Evolutionary conservation across 1,140 invertebrate genomes (phyloP), one percentile per base, ranked within the genome.

Genomic region (Procambarus virginalis): DNA sequence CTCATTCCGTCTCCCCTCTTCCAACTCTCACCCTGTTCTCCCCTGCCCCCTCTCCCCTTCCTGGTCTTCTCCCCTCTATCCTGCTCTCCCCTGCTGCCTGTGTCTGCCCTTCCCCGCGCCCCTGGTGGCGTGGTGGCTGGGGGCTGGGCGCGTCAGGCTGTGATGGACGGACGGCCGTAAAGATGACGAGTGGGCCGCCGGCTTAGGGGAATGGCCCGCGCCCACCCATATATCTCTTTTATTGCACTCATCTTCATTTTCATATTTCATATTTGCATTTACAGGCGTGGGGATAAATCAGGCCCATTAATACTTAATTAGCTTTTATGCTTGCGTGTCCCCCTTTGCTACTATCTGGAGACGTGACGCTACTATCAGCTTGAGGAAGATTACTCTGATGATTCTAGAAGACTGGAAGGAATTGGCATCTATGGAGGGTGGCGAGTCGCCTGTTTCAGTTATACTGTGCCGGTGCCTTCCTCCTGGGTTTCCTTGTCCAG

Each of bases 251-350:
- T 96, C 95, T 96, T 96, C 96, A 96, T 96, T 96, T 96, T 96
- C 96, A 96, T 96, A 96, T 96, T 96, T 96, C 95, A 96, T 96
- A 96, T 96, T 96, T 96, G 96, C 96, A 96, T 94, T 94, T 94
- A 93, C 93, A 90, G 89, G 89, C 89, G 76, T 68, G 89, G 83
- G 83, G 95, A 95, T 95, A 95, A 95, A 95, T 95, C 95, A 95
- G 94, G 93, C 70, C 94, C 95, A 95, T 95, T 95, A 95, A 95
- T 95, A 95, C 95, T 95, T 95, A 95, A 95, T 95, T 95, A 95
- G 95, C 95, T 95, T n/a, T 94, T 95, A 95, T 95, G 94, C 94
- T 93, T 68, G 76, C 68, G 49, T 79, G 75, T 58, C 58, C 82
- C 60, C 2, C 51, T 12, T 12, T 0, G 51, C 51, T 12, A 9